Percentiles rank a stretch among this genome's conserved stretches.
Evolutionary conservation across 2,888 invertebrate species (phyloP).

Genomic region (Lasioglossum calceatum): DNA sequence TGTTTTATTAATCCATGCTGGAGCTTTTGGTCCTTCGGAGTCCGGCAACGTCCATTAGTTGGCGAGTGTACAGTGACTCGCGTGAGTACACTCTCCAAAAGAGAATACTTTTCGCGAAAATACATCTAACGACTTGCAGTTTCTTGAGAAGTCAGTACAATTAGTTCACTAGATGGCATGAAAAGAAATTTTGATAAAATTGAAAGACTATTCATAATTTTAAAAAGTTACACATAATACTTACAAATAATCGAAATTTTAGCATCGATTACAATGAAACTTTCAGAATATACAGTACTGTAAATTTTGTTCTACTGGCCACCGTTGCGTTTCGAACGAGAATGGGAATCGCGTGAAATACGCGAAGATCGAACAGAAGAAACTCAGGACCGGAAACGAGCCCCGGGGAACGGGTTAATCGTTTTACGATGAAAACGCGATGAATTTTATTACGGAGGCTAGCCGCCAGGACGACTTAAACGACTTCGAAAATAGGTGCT

Average conservation of each 20-base stretch:
- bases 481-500: slow-evolving; percentile 11
- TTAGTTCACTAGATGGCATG: too few relatives aligned
- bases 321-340: not conserved
- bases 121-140: too few relatives aligned
- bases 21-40: slow-evolving; percentile 1
- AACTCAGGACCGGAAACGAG: slow-evolving; percentile 1
- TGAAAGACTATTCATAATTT: too few relatives aligned
- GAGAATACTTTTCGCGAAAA: too few relatives aligned
- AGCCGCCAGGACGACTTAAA: slow-evolving; percentile 10
- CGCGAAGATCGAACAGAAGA: not conserved
- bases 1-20: not conserved
- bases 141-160: too few relatives aligned
- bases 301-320: not conserved
- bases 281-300: not conserved
- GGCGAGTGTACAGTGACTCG: not conserved
- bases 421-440: slow-evolving; percentile 37
- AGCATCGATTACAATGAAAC: too few relatives aligned
- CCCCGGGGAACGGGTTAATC: slow-evolving; percentile 22
- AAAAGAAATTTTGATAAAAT: too few relatives aligned
- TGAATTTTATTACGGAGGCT: slow-evolving; percentile 6
- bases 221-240: too few relatives aligned
- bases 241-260: too few relatives aligned
- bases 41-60: slow-evolving; percentile 20
- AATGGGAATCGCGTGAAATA: not conserved
- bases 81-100: too few relatives aligned